Conservation (phyloP, 1,140 invertebrate species). For the Calycopis cecrops region DNA sequence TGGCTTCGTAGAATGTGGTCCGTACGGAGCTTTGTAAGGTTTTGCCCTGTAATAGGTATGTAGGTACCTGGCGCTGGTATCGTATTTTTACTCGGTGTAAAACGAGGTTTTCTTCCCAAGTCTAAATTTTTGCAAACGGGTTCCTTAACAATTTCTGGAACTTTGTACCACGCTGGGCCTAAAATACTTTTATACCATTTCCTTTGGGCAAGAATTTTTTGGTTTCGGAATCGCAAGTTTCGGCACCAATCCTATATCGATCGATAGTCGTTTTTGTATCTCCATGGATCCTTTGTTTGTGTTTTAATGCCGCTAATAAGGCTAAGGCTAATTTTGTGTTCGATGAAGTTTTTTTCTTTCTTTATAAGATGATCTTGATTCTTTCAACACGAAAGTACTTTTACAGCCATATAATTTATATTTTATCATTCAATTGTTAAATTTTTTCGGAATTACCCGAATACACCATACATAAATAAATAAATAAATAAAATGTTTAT, state of each 20-base stretch:
- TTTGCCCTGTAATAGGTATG: slow-evolving; percentile 42
- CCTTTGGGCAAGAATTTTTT: slow-evolving; percentile 43
- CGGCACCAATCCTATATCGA: slow-evolving; percentile 58
- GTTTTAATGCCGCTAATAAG: slow-evolving; percentile 33
- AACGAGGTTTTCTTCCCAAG: slow-evolving; percentile 48
- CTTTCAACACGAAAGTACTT: too few species aligned
- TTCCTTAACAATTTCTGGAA: slow-evolving; percentile 29
- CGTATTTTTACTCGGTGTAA: slow-evolving; percentile 25
- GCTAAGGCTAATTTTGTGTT: too few species aligned
- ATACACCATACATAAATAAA: too few species aligned
- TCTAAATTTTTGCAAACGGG: slow-evolving; percentile 49
- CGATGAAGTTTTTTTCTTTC: too few species aligned
- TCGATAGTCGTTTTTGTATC: slow-evolving; percentile 54
- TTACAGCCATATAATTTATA: too few species aligned
- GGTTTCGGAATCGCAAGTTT: slow-evolving; percentile 62
- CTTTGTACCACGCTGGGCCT: slow-evolving; percentile 56
- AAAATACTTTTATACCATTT: slow-evolving; percentile 42
- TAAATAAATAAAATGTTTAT: too few species aligned
- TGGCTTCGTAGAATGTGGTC: slow-evolving; percentile 45
- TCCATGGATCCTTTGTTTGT: slow-evolving; percentile 47
- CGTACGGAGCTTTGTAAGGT: slow-evolving; percentile 45
- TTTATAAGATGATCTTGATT: too few species aligned
- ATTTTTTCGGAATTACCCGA: too few species aligned
- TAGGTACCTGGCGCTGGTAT: slow-evolving; percentile 52
- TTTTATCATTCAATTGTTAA: too few species aligned